phyloP scores from a whole-genome alignment of 2,888 invertebrate species.

The Volucella zonaria region DNA sequence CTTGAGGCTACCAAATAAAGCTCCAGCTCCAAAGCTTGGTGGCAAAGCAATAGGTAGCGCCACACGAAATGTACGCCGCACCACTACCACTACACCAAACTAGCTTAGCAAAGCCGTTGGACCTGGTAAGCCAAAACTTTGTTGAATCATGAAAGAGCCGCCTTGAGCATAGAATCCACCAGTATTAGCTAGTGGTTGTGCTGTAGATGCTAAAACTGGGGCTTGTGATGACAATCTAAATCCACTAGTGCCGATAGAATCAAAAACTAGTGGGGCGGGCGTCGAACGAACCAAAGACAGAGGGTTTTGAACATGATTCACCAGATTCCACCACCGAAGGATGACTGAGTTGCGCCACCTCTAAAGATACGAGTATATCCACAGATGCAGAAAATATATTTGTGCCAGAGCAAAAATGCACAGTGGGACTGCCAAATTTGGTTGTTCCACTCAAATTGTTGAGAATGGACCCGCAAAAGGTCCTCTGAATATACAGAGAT shows the following conservation, averaged over 20 bases:
- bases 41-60: slow-evolving; percentile 80
- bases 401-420: slow-evolving; percentile 48
- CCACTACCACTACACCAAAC: slow-evolving; percentile 76
- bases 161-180: slow-evolving; percentile 77
- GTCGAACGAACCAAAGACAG: slow-evolving; percentile 53
- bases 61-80: slow-evolving; percentile 76
- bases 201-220: slow-evolving; percentile 76
- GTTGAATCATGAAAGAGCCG: slow-evolving; percentile 78
- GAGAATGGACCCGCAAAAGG: slow-evolving; percentile 68
- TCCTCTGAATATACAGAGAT: slow-evolving; percentile 38
- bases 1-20: slow-evolving; percentile 80
- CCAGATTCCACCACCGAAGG: slow-evolving; percentile 72
- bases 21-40: slow-evolving; percentile 80
- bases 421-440: slow-evolving; percentile 75
- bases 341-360: slow-evolving; percentile 54
- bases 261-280: slow-evolving; percentile 74
- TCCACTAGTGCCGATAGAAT: slow-evolving; percentile 55
- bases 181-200: slow-evolving; percentile 31
- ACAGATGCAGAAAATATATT: slow-evolving; percentile 58
- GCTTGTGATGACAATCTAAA: slow-evolving; percentile 77
- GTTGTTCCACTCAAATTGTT: slow-evolving; percentile 75
- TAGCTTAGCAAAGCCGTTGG: slow-evolving; percentile 75
- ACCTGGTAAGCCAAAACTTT: slow-evolving; percentile 79
- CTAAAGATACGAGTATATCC: slow-evolving; percentile 75
- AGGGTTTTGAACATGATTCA: slow-evolving; percentile 66